These are phyloP conservation scores for Nothobranchius furzeri DNA, from an alignment of 2,113 vertebrate species.

Conservation along the genomic window DNA sequence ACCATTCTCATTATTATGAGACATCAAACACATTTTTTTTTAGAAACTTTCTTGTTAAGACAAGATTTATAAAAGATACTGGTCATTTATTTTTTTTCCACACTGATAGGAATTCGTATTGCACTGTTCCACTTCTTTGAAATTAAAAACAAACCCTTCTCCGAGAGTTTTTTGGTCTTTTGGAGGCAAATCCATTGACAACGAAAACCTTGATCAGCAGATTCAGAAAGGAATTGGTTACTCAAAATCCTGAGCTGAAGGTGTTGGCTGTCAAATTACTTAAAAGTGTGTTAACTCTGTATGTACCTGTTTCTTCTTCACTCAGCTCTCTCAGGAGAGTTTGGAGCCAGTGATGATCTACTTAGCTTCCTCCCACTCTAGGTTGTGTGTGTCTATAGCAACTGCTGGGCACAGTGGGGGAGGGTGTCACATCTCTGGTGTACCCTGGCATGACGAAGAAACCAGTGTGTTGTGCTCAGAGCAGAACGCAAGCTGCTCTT, in stretches of 20 bases:
- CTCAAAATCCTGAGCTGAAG: too few species aligned
- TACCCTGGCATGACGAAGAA: slow-evolving; percentile 21
- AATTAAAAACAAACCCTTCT: background rate
- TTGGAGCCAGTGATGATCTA: slow-evolving; percentile 28
- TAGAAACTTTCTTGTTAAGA: too few species aligned
- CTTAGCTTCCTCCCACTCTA: slow-evolving; percentile 36
- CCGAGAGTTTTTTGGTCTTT: too few species aligned
- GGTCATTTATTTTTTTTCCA: too few species aligned
- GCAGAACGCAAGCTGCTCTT: background rate
- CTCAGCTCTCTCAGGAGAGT: slow-evolving; percentile 13
- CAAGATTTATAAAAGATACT: too few species aligned
- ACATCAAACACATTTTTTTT: too few species aligned
- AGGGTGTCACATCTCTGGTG: background rate
- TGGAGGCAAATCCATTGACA: too few species aligned
- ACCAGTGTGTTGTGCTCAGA: background rate
- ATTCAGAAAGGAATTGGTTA: too few species aligned
- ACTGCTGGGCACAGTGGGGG: slow-evolving; percentile 21
- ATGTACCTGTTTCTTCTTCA: slow-evolving; percentile 13
- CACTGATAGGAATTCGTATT: too few species aligned
- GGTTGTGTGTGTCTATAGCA: slow-evolving; percentile 47
- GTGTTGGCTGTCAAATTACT: too few species aligned
- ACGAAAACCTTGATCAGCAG: background rate
- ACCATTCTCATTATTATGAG: too few species aligned
- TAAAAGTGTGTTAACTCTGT: slow-evolving; percentile 2
- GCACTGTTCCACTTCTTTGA: too few species aligned